These are phyloP conservation scores for Euplexia lucipara DNA, from an alignment of 2,888 invertebrate species.

Conservation along the genomic window DNA sequence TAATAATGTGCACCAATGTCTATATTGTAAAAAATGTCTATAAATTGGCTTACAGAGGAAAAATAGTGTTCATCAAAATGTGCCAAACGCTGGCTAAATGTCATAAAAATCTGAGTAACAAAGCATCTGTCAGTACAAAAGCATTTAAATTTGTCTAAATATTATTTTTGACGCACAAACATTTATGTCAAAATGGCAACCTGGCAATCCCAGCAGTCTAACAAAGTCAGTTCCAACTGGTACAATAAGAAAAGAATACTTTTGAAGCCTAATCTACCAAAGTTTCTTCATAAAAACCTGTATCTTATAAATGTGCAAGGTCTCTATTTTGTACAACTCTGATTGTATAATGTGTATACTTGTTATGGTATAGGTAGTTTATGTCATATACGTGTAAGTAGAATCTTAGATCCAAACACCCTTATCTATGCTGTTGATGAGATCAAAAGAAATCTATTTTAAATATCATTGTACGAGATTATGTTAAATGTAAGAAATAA, in stretches of 20 bases:
- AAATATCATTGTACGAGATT: constrained; percentile 89
- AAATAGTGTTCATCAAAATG: constrained; percentile 81
- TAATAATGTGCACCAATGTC: constrained; percentile 29
- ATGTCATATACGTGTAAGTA: constrained; percentile 60
- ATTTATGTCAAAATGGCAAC: constrained; percentile 7
- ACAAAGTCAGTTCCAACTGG: constrained; percentile 18
- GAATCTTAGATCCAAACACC: constrained; percentile 67
- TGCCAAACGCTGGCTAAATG: constrained; percentile 83
- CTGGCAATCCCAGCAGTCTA: constrained; percentile 36
- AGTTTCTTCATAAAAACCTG: constrained; percentile 13
- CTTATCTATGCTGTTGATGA: constrained; percentile 82
- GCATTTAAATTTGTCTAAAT: constrained; percentile 22
- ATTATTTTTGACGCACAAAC: constrained; percentile 28
- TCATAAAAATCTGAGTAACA: constrained; percentile 57
- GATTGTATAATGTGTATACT: constrained; percentile 57
- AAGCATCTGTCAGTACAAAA: constrained; percentile 61
- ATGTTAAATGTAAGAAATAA: constrained; percentile 88
- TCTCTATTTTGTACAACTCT: constrained; percentile 52
- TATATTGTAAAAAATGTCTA: constrained; percentile 54
- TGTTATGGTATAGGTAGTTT: constrained; percentile 61
- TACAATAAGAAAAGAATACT: constrained; percentile 27
- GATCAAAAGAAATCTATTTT: constrained; percentile 89
- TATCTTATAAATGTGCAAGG: constrained; percentile 39
- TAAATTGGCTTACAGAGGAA: constrained; percentile 56
- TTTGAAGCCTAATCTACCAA: constrained; percentile 46